Conservation (phyloP, 1,140 invertebrate genomes). For the Venustaconcha ellipsiformis region DNA sequence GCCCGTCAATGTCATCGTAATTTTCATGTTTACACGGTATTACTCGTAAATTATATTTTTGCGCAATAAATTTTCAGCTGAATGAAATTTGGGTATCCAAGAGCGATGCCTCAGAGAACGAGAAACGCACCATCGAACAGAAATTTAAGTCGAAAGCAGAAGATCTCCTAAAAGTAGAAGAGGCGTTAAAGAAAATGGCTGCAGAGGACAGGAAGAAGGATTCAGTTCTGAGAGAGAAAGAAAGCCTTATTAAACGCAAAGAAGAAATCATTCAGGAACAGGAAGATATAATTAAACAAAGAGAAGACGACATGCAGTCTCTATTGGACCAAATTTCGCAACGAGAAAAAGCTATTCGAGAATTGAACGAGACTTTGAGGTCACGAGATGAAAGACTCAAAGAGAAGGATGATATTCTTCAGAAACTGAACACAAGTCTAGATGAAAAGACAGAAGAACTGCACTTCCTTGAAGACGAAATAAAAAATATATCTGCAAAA, state of each 20-base stretch:
- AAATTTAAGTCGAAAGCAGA: slow-evolving; percentile 21
- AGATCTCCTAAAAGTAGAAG: slow-evolving; percentile 30
- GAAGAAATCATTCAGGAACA: slow-evolving; percentile 50
- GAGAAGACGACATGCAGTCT: slow-evolving; percentile 50
- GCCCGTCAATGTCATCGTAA: too few species aligned
- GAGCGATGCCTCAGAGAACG: slow-evolving; percentile 45
- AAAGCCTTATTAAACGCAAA: slow-evolving; percentile 40
- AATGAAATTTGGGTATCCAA: slow-evolving; percentile 60
- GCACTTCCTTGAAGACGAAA: slow-evolving; percentile 41
- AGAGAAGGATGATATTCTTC: slow-evolving; percentile 54
- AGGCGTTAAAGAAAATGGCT: slow-evolving; percentile 39
- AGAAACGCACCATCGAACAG: slow-evolving; percentile 37
- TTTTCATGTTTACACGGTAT: too few species aligned
- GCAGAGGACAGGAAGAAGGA: slow-evolving; percentile 43
- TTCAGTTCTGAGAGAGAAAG: slow-evolving; percentile 39
- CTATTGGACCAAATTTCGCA: slow-evolving; percentile 55
- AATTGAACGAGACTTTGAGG: slow-evolving; percentile 46
- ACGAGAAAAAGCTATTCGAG: slow-evolving; percentile 45
- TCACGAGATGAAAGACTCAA: slow-evolving; percentile 50
- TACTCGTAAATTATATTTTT: too few species aligned
- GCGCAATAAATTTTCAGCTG: slow-evolving; percentile 27
- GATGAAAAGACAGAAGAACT: slow-evolving; percentile 52
- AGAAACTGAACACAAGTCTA: slow-evolving; percentile 38
- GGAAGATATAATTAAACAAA: slow-evolving; percentile 46
- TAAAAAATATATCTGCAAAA: slow-evolving; percentile 32